Evolutionary conservation across 2,797 vertebrate species (phyloP).

Genomic region (Poecile montanus): DNA sequence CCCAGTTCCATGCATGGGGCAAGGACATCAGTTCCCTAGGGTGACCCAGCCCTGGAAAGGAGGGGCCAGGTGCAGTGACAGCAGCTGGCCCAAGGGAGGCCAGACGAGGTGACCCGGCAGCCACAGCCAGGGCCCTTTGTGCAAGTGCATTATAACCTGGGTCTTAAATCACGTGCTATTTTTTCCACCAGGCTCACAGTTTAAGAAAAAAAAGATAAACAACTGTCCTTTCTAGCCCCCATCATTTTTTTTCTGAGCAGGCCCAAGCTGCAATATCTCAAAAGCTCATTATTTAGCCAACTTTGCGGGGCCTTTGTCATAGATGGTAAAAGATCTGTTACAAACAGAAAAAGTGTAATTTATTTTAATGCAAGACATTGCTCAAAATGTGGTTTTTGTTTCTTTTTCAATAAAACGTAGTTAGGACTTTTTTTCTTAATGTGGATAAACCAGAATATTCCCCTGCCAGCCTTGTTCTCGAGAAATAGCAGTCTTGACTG

Average conservation of each 20-base stretch:
- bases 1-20: background rate
- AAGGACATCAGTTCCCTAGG: background rate
- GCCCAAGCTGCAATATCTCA: background rate
- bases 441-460: background rate
- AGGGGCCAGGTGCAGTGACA: background rate
- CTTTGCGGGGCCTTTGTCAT: background rate
- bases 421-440: background rate
- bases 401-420: background rate
- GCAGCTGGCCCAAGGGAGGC: background rate
- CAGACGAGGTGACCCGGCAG: background rate
- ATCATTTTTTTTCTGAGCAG: background rate
- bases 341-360: background rate
- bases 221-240: background rate
- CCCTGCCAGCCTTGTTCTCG: slow-evolving; percentile 14
- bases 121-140: background rate
- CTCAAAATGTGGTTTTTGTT: background rate
- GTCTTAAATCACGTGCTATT: background rate
- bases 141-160: background rate
- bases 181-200: background rate
- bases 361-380: background rate
- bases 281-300: background rate
- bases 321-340: background rate
- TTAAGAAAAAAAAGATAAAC: background rate
- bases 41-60: background rate
- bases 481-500: slow-evolving; percentile 15